A percentile compares a stretch with the other conserved stretches of the same genome.
Evolutionary conservation across 2,797 vertebrate genomes (phyloP).

Genomic region (Periparus ater): DNA sequence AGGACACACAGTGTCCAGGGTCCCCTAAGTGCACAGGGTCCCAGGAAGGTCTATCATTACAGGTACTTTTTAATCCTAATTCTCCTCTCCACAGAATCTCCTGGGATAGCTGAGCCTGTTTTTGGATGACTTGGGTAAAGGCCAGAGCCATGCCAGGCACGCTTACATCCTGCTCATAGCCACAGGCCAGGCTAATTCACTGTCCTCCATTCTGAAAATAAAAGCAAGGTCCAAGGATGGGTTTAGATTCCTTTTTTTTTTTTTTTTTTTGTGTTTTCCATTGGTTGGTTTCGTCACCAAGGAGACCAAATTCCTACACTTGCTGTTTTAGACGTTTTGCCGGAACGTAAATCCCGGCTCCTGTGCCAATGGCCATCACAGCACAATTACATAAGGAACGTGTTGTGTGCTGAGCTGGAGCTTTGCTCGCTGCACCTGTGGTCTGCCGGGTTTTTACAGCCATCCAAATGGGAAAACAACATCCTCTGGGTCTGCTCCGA

Average conservation of each 20-base stretch:
- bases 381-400: not conserved
- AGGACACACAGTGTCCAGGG: not conserved
- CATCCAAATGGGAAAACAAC: not conserved
- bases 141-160: not conserved
- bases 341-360: not conserved
- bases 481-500: not conserved
- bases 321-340: not conserved
- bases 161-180: not conserved
- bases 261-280: slow-evolving; percentile 1
- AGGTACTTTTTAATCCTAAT: not conserved
- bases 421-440: not conserved
- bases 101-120: not conserved
- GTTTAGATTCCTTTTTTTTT: not conserved
- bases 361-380: slow-evolving; percentile 20
- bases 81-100: not conserved
- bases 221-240: not conserved
- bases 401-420: not conserved
- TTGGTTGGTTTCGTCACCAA: slow-evolving; percentile 55
- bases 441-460: rapidly evolving
- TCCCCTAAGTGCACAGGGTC: too few species aligned
- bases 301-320: slow-evolving; percentile 38
- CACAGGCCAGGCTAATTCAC: not conserved
- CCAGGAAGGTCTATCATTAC: not conserved
- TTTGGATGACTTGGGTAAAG: not conserved
- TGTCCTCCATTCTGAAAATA: not conserved